Evolutionary conservation across 1,140 invertebrate species (phyloP).

Genomic region (Doryteuthis pealeii): DNA sequence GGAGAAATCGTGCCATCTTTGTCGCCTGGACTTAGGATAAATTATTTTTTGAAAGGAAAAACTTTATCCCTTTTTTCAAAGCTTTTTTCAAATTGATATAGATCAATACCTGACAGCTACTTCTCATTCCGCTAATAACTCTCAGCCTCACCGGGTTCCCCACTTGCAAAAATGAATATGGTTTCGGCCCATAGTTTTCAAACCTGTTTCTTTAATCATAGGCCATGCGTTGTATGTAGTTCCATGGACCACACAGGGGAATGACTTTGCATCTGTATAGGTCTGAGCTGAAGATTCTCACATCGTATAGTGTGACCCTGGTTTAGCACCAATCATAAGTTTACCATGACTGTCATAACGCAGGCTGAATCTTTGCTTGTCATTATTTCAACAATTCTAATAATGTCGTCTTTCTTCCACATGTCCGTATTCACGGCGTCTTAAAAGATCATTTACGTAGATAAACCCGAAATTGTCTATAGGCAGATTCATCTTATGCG

Average conservation of each 20-base stretch:
- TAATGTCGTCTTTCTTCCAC: slow-evolving; percentile 65
- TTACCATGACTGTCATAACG: slow-evolving; percentile 52
- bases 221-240: slow-evolving; percentile 71
- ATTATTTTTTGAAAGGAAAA: slow-evolving; percentile 74
- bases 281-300: slow-evolving; percentile 59
- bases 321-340: slow-evolving; percentile 75
- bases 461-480: slow-evolving; percentile 65
- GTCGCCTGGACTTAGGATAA: slow-evolving; percentile 73
- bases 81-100: slow-evolving; percentile 70
- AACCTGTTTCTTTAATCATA: slow-evolving; percentile 66
- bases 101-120: slow-evolving; percentile 70
- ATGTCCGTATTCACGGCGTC: slow-evolving; percentile 58
- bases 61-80: slow-evolving; percentile 65
- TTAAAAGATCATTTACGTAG: slow-evolving; percentile 66
- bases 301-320: slow-evolving; percentile 72
- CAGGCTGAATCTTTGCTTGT: slow-evolving; percentile 70
- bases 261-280: slow-evolving; percentile 59
- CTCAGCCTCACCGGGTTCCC: slow-evolving; percentile 62
- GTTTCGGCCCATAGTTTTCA: slow-evolving; percentile 73
- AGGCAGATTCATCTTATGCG: not conserved
- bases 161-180: slow-evolving; percentile 78
- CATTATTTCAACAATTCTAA: slow-evolving; percentile 67
- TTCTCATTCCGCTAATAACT: slow-evolving; percentile 66
- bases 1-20: slow-evolving; percentile 66
- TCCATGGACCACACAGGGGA: slow-evolving; percentile 70